phyloP scores from a whole-genome alignment of 1,140 invertebrate species.

The Trigoniulus corallinus region DNA sequence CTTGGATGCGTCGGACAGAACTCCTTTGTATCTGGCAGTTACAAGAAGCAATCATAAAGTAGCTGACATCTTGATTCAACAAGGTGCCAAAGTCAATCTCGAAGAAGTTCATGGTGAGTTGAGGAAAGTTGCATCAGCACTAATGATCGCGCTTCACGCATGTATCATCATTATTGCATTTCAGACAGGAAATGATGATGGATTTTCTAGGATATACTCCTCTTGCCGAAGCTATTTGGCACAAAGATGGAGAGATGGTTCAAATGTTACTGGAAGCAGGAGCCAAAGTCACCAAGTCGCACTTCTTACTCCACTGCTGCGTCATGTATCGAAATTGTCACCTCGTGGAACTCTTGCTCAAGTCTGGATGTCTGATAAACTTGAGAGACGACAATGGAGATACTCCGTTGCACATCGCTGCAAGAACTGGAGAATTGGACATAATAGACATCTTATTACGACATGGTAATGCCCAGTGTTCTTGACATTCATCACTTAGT shows the following conservation, averaged over 20 bases:
- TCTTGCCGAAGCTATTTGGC: constrained; percentile 34
- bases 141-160: too few species aligned
- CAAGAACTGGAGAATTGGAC: constrained; percentile 32
- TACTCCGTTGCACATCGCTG: constrained; percentile 43
- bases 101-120: constrained; percentile 34
- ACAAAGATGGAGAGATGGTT: constrained; percentile 26
- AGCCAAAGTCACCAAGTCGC: constrained; percentile 32
- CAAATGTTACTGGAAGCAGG: constrained; percentile 31
- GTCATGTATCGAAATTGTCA: constrained; percentile 21
- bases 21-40: constrained; percentile 35
- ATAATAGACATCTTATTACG: constrained; percentile 31
- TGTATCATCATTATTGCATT: not conserved
- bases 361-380: constrained; percentile 24
- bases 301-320: constrained; percentile 37
- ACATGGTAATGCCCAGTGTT: constrained; percentile 31
- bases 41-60: constrained; percentile 27
- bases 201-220: constrained; percentile 28
- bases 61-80: constrained; percentile 29
- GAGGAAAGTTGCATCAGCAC: not conserved
- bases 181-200: not conserved
- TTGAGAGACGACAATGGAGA: constrained; percentile 30
- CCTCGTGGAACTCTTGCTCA: constrained; percentile 30
- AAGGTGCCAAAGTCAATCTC: constrained; percentile 37
- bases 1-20: constrained; percentile 35
- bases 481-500: too few species aligned